phyloP scores from a whole-genome alignment of 2,113 vertebrate genomes.

The Nyctibius bracteatus region DNA sequence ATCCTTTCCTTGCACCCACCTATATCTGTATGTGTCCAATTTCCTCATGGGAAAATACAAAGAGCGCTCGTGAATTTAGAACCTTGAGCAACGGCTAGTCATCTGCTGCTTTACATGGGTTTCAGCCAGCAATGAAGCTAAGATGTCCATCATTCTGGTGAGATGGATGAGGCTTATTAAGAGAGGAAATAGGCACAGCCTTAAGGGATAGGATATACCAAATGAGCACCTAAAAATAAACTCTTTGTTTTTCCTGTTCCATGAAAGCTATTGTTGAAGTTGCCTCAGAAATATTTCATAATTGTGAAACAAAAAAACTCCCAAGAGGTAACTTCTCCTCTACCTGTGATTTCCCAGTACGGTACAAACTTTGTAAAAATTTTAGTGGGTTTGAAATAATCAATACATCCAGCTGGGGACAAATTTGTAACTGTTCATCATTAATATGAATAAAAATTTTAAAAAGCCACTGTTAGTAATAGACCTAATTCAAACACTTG shows the following conservation, averaged over 20 bases:
- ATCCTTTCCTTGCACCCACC: not conserved
- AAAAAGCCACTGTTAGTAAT: not conserved
- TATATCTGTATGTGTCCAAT: not conserved
- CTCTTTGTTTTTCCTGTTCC: constrained; percentile 22
- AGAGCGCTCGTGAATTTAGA: not conserved
- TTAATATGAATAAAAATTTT: no score
- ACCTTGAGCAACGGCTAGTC: not conserved
- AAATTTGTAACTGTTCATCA: not conserved
- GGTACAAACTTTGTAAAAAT: not conserved
- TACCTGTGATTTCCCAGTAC: not conserved
- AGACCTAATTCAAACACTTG: not conserved
- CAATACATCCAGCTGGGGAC: not conserved
- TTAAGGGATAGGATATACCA: constrained; percentile 19
- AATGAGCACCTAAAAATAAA: constrained; percentile 44
- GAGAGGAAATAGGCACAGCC: constrained; percentile 36
- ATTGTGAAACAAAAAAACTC: not conserved
- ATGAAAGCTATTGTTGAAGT: constrained; percentile 34
- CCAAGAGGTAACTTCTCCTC: not conserved
- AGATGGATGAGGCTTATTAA: constrained; percentile 9
- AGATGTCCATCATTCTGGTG: not conserved
- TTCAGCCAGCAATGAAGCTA: not conserved
- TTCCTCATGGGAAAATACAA: not conserved
- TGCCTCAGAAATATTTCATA: constrained; percentile 33
- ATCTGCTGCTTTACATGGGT: not conserved
- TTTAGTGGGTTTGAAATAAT: not conserved